Conservation (phyloP, 2,797 vertebrate genomes). For the Toxotes lorentzi region DNA sequence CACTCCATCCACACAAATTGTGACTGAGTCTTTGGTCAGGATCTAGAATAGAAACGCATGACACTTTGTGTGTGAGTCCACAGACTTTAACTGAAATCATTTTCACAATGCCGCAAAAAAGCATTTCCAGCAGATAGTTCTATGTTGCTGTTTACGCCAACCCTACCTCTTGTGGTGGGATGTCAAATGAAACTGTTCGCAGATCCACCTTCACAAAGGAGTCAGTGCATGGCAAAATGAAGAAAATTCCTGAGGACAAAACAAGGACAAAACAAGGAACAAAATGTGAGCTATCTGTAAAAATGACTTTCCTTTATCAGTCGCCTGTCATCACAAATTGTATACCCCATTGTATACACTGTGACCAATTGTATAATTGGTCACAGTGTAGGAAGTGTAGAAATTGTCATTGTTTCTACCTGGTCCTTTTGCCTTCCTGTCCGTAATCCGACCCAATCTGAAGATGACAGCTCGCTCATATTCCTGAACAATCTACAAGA, state of each 20-base stretch:
- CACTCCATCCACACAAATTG: conserved; percentile 86
- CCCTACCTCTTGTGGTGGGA: conserved; percentile 88
- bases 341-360: not conserved
- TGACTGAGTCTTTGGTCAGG: conserved; percentile 88
- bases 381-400: not conserved
- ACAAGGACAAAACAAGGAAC: conserved; percentile 1
- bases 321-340: not conserved
- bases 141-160: not conserved
- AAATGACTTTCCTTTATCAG: too few relatives aligned
- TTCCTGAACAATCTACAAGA: conserved; percentile 85
- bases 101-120: not conserved
- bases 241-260: conserved; percentile 83
- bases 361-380: not conserved
- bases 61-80: not conserved
- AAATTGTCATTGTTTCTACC: conserved; percentile 64
- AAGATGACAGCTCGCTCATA: conserved; percentile 89
- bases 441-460: conserved; percentile 86
- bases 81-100: not conserved
- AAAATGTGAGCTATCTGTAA: not conserved
- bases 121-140: not conserved
- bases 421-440: conserved; percentile 86
- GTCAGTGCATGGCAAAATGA: conserved; percentile 86
- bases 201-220: conserved; percentile 86
- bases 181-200: conserved; percentile 88
- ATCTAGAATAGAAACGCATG: conserved; percentile 69